These are phyloP conservation scores for Austrofundulus limnaeus DNA, from an alignment of 2,113 vertebrate species.

Conservation along the genomic window DNA sequence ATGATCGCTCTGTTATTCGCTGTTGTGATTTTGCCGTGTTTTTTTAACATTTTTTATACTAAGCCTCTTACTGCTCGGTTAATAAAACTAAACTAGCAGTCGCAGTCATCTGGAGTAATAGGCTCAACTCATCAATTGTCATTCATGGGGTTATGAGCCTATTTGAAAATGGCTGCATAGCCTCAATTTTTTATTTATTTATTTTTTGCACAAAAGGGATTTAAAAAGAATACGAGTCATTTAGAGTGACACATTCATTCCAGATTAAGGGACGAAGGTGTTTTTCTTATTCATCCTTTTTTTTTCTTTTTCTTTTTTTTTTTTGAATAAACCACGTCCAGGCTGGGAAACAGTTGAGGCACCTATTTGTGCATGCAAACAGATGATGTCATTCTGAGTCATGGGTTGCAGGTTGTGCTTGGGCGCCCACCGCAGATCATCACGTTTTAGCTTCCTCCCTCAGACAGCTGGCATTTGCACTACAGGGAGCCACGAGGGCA, in stretches of 20 bases:
- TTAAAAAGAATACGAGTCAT: constrained; percentile 46
- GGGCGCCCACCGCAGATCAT: constrained; percentile 37
- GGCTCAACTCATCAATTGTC: constrained; percentile 64
- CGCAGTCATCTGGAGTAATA: constrained; percentile 47
- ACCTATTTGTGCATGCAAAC: constrained; percentile 57
- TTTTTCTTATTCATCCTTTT: constrained; percentile 23
- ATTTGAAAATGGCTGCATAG: constrained; percentile 38
- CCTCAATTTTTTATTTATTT: neutral
- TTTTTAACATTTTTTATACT: constrained; percentile 51
- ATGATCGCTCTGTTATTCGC: constrained; percentile 53
- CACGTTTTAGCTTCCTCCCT: constrained; percentile 52
- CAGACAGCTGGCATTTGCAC: constrained; percentile 65
- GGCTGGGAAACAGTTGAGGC: constrained; percentile 25
- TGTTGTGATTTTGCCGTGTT: constrained; percentile 61
- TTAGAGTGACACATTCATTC: constrained; percentile 34
- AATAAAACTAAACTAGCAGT: constrained; percentile 62
- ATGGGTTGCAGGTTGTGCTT: constrained; percentile 49
- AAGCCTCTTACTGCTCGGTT: constrained; percentile 58
- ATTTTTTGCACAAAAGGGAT: constrained; percentile 39
- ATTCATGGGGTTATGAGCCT: constrained; percentile 46
- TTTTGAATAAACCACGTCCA: constrained; percentile 55
- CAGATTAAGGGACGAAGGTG: constrained; percentile 35
- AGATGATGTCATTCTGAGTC: constrained; percentile 67
- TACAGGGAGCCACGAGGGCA: constrained; percentile 45
- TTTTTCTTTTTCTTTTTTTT: too few relatives aligned